Conservation (phyloP, 2,797 vertebrate genomes). For the Artibeus jamaicensis region DNA sequence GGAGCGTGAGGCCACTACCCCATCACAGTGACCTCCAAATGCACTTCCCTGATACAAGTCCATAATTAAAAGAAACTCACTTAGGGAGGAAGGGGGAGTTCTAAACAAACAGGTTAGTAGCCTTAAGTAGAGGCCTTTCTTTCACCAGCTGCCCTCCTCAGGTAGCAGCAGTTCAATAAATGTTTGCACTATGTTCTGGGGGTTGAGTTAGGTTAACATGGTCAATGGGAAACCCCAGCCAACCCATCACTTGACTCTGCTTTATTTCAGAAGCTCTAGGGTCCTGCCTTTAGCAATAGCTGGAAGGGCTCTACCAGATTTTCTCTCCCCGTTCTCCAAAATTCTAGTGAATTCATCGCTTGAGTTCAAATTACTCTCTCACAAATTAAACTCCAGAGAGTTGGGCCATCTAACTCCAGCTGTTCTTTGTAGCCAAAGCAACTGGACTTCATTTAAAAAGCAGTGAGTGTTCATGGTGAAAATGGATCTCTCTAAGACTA, state of each 20-base stretch:
- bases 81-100: background rate
- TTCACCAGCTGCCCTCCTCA: background rate
- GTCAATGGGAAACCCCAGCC: background rate
- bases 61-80: background rate
- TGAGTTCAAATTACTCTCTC: constrained; percentile 36
- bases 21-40: background rate
- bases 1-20: background rate
- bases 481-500: background rate
- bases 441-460: background rate
- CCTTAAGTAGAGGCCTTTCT: background rate
- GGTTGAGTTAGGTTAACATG: background rate
- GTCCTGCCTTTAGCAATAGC: background rate
- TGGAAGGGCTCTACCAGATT: background rate
- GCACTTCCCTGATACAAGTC: background rate
- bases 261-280: background rate
- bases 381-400: constrained; percentile 29
- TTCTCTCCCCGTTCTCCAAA: background rate
- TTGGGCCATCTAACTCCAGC: background rate
- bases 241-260: background rate
- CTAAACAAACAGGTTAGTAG: background rate
- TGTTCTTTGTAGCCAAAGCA: background rate
- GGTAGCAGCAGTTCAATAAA: background rate
- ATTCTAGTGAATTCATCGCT: background rate
- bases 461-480: background rate
- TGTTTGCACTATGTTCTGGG: background rate